phyloP scores from a whole-genome alignment of 2,797 vertebrate species.

The Enteromius afrohamiltoni region DNA sequence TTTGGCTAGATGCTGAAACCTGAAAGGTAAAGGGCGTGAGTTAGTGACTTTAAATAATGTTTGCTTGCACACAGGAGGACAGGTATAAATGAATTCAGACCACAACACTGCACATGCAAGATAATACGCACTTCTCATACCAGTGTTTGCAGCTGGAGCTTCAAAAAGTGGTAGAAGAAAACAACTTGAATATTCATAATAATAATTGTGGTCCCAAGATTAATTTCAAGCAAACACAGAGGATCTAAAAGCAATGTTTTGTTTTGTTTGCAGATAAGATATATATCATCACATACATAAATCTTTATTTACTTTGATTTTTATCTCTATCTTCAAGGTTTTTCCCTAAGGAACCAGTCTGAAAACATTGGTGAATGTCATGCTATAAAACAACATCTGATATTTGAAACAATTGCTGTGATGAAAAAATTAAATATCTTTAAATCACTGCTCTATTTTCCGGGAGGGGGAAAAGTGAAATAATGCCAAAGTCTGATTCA shows the following conservation, averaged over 20 bases:
- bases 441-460: constrained; percentile 1
- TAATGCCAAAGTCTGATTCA: constrained; percentile 30
- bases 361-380: not conserved
- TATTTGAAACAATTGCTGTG: constrained; percentile 14
- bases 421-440: constrained; percentile 34
- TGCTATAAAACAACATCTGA: not conserved
- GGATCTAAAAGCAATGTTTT: constrained; percentile 26
- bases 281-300: constrained; percentile 11
- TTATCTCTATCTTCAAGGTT: not conserved
- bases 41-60: constrained; percentile 59
- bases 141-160: constrained; percentile 28
- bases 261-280: constrained; percentile 27
- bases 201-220: constrained; percentile 28
- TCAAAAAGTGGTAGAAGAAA: constrained; percentile 5
- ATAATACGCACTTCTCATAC: constrained; percentile 24
- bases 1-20: constrained; percentile 36
- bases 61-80: constrained; percentile 23
- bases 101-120: constrained; percentile 39
- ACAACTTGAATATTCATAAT: not conserved
- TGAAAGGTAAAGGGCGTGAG: constrained; percentile 38
- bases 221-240: constrained; percentile 24
- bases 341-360: not conserved
- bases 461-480: constrained; percentile 21
- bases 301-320: not conserved
- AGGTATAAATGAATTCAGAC: constrained; percentile 50